A percentile compares a stretch with the other conserved stretches of the same genome.
Evolutionary conservation across 2,797 vertebrate genomes (phyloP).

Genomic region (Pelodytes ibericus): DNA sequence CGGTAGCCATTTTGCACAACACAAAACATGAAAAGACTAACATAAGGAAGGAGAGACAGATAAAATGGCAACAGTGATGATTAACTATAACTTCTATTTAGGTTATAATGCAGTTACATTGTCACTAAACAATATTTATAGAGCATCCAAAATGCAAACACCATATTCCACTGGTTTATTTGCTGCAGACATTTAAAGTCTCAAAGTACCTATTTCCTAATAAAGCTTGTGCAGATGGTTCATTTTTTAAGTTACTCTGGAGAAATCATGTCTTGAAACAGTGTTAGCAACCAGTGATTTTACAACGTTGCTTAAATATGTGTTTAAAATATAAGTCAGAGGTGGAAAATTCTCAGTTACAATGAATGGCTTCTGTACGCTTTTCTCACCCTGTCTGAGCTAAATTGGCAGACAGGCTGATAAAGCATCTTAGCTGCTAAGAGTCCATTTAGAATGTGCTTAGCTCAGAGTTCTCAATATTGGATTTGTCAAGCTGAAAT

Average conservation of each 20-base stretch:
- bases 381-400: conserved; percentile 18
- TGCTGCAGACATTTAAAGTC: conserved; percentile 10
- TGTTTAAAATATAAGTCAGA: conserved; percentile 28
- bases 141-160: background rate
- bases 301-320: conserved; percentile 28
- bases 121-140: background rate
- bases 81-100: too few species aligned
- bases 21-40: too few species aligned
- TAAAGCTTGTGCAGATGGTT: conserved; percentile 29
- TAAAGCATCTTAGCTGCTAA: conserved; percentile 27
- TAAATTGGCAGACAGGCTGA: conserved; percentile 36
- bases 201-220: conserved; percentile 12
- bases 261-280: conserved; percentile 32
- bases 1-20: too few species aligned
- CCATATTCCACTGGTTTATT: conserved; percentile 20
- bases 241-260: conserved; percentile 24
- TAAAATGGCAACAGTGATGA: too few species aligned
- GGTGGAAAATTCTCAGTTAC: conserved; percentile 22
- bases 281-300: conserved; percentile 36
- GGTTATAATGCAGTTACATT: background rate
- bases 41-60: too few species aligned
- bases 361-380: conserved; percentile 23
- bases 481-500: conserved; percentile 59
- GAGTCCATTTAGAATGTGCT: conserved; percentile 52
- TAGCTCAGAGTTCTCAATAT: conserved; percentile 58